These are phyloP conservation scores for Engystomops pustulosus DNA, from an alignment of 2,113 vertebrate species.

Conservation along the genomic window DNA sequence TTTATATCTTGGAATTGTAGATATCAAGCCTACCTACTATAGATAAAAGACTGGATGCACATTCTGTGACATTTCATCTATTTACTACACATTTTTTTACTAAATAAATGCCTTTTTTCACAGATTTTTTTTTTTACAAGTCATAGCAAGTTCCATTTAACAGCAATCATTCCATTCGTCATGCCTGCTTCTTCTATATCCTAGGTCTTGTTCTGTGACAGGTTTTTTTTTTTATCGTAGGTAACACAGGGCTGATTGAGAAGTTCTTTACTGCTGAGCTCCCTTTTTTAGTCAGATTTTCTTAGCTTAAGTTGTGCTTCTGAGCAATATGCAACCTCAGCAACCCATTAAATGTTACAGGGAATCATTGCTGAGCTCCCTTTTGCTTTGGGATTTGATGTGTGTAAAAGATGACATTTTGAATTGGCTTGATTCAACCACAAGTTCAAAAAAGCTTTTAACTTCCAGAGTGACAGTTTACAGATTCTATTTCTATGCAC, in stretches of 20 bases:
- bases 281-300: conserved; percentile 34
- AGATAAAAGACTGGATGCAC: not conserved
- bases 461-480: conserved; percentile 43
- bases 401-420: conserved; percentile 56
- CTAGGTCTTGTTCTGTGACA: conserved; percentile 13
- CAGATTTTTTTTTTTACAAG: not conserved
- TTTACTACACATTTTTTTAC: not conserved
- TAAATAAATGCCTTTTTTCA: not conserved
- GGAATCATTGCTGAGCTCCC: conserved; percentile 26
- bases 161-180: conserved; percentile 8
- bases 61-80: not conserved
- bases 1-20: too few relatives aligned
- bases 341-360: conserved; percentile 54
- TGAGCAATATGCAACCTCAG: conserved; percentile 49
- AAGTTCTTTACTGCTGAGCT: conserved; percentile 43
- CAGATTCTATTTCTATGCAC: conserved; percentile 31
- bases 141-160: conserved; percentile 2
- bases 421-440: conserved; percentile 47
- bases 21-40: too few relatives aligned
- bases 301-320: conserved; percentile 25
- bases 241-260: conserved; percentile 34
- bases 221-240: conserved; percentile 33
- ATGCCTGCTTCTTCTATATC: conserved; percentile 11
- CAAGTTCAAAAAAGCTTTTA: conserved; percentile 55
- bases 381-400: conserved; percentile 47